Evolutionary conservation across 2,113 vertebrate species (phyloP), one percentile per base, ranked within the genome.

Genomic region (Setophaga petechia): DNA sequence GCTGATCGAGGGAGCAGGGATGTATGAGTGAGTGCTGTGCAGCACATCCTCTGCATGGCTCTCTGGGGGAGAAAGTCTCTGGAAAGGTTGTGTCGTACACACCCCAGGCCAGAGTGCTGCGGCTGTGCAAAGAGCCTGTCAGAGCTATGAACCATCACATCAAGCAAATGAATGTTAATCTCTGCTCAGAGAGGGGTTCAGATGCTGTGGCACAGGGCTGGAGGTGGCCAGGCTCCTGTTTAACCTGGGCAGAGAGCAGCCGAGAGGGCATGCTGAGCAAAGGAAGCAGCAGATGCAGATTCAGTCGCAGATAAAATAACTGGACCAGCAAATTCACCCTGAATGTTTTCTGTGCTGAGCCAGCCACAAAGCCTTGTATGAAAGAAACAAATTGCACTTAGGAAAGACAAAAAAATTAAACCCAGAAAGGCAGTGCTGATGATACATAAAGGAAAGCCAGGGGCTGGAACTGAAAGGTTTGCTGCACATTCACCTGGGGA

Each of bases 401-500:
- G 46, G 24, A 69, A 90, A 92, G 35, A 75, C 7, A 28, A 71
- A 51, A 51, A 78, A 47, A 27, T 52, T 54, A 82, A 75, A 71
- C 5, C 17, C 17, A 63, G 52, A 43, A 84, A 67, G 14, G 12
- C 28, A 54, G 49, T 58, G n/a, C 46, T 66, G 63, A 20, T 51
- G 33, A 39, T 25, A 54, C 2, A 46, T 43, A 27, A 75, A 41
- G 31, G 41, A 81, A 62, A 66, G 20, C 11, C 44, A 30, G 15
- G 16, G 23, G 6, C 52, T 72, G 33, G 43, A 87, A 75, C 13
- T 16, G 31, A 67, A 74, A 44, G 4, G 4, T 66, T 58, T 77
- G 43, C 43, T 59, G 23, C 5, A 0, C 0, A 0, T 69, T 69
- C 61, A 35, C 43, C 47, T 33, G 15, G 13, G 35, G 13, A 75